Evolutionary conservation across 2,113 vertebrate genomes (phyloP).

Genomic region (Accipiter virgatus): DNA sequence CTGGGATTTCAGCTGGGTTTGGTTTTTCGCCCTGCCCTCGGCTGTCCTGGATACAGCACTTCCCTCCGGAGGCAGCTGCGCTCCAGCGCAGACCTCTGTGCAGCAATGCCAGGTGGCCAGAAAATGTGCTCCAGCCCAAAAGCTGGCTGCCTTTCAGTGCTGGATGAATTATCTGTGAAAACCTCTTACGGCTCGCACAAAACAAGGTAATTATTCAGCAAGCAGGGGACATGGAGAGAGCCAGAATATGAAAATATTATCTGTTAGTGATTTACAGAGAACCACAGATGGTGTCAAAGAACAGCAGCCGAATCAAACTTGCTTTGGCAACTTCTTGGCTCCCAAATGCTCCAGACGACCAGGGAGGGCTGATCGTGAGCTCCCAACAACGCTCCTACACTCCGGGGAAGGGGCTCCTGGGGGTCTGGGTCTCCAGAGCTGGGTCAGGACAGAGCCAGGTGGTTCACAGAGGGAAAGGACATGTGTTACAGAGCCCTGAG

Average conservation of each 20-base stretch:
- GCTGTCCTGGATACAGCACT: not conserved
- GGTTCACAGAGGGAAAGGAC: not conserved
- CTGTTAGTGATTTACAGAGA: slow-evolving; percentile 27
- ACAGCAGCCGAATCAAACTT: slow-evolving; percentile 15
- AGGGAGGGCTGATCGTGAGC: not conserved
- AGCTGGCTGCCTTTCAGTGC: slow-evolving; percentile 19
- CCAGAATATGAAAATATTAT: slow-evolving; percentile 39
- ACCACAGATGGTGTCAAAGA: not conserved
- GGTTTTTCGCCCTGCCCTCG: not conserved
- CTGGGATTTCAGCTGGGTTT: not conserved
- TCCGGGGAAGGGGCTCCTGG: not conserved
- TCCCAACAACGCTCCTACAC: fast-evolving
- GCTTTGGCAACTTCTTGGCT: slow-evolving; percentile 16
- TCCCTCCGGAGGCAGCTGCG: slow-evolving; percentile 4
- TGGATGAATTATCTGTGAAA: slow-evolving; percentile 49
- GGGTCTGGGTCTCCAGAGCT: not conserved
- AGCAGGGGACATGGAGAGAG: not conserved
- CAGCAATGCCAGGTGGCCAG: slow-evolving; percentile 48
- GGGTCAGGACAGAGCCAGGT: not conserved
- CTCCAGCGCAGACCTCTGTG: not conserved
- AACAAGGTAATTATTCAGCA: slow-evolving; percentile 62
- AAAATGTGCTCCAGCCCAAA: slow-evolving; percentile 5
- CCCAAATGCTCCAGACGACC: not conserved
- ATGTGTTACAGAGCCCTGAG: not conserved
- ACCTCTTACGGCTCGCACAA: slow-evolving; percentile 8